Percentiles rank a stretch among this genome's conserved stretches.
These are phyloP conservation scores for Atrina japonica DNA, from an alignment of 2,888 invertebrate genomes.

Conservation along the genomic window DNA sequence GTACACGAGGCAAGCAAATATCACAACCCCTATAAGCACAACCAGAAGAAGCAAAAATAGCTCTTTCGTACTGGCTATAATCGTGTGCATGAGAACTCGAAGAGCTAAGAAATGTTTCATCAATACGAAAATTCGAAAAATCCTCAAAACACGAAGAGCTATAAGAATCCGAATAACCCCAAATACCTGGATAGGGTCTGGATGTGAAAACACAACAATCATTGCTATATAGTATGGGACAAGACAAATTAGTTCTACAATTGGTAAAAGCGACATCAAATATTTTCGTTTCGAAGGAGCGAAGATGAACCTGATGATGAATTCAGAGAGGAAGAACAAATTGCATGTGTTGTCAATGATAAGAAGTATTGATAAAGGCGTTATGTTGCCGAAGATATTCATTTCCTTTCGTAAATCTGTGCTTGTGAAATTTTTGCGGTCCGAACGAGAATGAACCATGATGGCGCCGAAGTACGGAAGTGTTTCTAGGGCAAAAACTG, in stretches of 20 bases:
- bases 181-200: slow-evolving; percentile 56
- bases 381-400: slow-evolving; percentile 58
- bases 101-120: slow-evolving; percentile 67
- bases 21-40: slow-evolving; percentile 60
- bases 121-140: slow-evolving; percentile 64
- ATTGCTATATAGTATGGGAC: slow-evolving; percentile 64
- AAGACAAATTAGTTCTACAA: slow-evolving; percentile 59
- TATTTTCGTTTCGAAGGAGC: slow-evolving; percentile 59
- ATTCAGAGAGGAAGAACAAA: slow-evolving; percentile 62
- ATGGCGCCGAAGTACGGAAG: slow-evolving; percentile 61
- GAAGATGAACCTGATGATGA: slow-evolving; percentile 56
- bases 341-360: slow-evolving; percentile 65
- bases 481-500: slow-evolving; percentile 63
- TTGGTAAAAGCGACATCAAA: slow-evolving; percentile 54
- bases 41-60: slow-evolving; percentile 61
- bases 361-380: slow-evolving; percentile 55
- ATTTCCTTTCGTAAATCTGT: slow-evolving; percentile 57
- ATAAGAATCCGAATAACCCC: slow-evolving; percentile 58
- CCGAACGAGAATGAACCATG: slow-evolving; percentile 52
- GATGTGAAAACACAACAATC: slow-evolving; percentile 55
- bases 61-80: slow-evolving; percentile 63
- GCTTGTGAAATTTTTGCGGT: slow-evolving; percentile 53
- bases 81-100: slow-evolving; percentile 66
- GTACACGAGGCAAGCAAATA: slow-evolving; percentile 65
- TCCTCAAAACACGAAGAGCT: slow-evolving; percentile 59